Base-by-base conservation (phyloP, 2,797 vertebrate species). In the Alfaro cultratus region DNA sequence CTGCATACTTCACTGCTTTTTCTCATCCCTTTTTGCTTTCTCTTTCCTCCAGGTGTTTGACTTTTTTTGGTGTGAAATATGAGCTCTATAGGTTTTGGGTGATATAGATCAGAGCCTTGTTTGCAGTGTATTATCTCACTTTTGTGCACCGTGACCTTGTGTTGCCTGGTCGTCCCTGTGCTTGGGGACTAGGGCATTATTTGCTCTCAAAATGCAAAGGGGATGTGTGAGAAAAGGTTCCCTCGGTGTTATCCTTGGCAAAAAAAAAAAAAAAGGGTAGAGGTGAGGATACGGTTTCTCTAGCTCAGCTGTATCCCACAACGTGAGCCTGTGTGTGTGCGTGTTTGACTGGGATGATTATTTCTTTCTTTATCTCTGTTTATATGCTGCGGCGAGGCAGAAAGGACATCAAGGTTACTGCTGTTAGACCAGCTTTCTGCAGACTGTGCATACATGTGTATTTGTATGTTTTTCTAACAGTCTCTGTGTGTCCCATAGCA, bases 281-380 rank as follows among this genome's bases (percentile, higher is more conserved):
- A 82, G 73, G 83, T 87, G 80, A 87, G 74, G 88, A 87, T 93
- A 77, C 76, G 80, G 86, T 93, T 93, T 92, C 92, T 92, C 83
- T 77, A 74, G 87, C 91, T 94, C 91, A 91, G 93, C 91, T 92
- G 76, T 85, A 80, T 91, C 71, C 78, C 76, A 75, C 87, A 88
- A 86, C 68, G 2, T 64, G 82, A 78, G 83, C 39, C 78, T 73
- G 76, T 84, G 57, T 60, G 82, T 79, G 84, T 1, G 18, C 85
- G 34, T 1, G 16, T 86, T 81, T 74, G 84, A 82, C 72, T 86
- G 82, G 31, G 13, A 21, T 85, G 83, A 79, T 84, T 88, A 90
- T 92, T 86, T 84, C 60, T 79, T 80, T 80, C 76, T 86, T 86
- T 86, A 83, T 88, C 85, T 83, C 34, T 79, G 85, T 89, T 92